Conservation (phyloP, 1,140 invertebrate species). For the Cecropterus lyciades region DNA sequence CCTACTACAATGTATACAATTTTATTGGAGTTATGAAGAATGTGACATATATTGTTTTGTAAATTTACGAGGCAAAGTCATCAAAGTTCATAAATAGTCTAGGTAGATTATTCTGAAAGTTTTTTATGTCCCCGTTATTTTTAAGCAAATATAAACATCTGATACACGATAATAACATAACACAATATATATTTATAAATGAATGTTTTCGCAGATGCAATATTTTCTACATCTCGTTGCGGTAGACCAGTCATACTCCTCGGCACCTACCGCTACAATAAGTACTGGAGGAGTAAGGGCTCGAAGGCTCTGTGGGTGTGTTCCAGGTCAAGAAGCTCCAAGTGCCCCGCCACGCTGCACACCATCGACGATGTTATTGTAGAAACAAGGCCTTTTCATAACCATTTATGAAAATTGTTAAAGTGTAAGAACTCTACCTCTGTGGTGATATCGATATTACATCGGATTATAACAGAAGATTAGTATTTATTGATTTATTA, state of each 20-base stretch:
- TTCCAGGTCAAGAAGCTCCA: constrained; percentile 17
- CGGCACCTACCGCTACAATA: constrained; percentile 41
- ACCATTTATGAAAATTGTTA: constrained; percentile 36
- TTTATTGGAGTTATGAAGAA: no score
- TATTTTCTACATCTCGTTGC: constrained; percentile 12
- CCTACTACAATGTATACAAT: no score
- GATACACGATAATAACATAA: no score
- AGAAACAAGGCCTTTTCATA: constrained; percentile 44
- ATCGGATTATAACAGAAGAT: no score
- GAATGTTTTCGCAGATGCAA: constrained; percentile 1
- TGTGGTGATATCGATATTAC: no score
- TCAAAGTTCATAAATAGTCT: no score
- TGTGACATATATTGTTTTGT: no score
- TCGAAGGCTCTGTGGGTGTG: constrained; percentile 42
- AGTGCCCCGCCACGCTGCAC: constrained; percentile 40
- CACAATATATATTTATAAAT: not conserved
- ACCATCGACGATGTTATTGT: constrained; percentile 51
- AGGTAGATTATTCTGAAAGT: no score
- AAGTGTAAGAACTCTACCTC: not conserved
- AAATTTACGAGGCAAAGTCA: no score
- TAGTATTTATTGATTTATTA: not conserved
- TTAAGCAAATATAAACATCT: no score
- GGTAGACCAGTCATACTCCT: constrained; percentile 35
- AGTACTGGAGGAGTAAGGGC: constrained; percentile 31
- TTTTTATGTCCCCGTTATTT: no score